These are phyloP conservation scores for Spea multiplicata DNA, from an alignment of 2,113 vertebrate genomes.

Conservation along the genomic window DNA sequence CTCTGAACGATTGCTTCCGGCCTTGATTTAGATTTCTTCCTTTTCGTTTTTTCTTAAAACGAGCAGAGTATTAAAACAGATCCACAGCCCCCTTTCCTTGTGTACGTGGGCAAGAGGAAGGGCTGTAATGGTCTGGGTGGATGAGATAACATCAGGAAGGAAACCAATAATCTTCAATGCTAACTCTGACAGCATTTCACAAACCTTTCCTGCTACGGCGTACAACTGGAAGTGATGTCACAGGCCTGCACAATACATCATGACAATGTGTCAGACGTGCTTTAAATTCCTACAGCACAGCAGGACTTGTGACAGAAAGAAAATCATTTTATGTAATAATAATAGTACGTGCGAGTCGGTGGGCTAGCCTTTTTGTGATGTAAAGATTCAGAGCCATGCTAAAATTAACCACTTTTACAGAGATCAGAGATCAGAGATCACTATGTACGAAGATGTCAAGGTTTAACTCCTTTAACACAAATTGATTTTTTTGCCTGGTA, in stretches of 20 bases:
- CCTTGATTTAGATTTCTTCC: conserved; percentile 54
- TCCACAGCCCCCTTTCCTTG: neutral
- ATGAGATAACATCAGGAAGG: conserved; percentile 59
- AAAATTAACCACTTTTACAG: no score
- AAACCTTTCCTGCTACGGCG: conserved; percentile 2
- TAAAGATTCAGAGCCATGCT: no score
- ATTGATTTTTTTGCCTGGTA: no score
- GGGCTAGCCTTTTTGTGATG: no score
- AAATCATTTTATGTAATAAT: no score
- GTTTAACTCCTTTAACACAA: no score
- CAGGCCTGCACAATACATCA: neutral
- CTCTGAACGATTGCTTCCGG: conserved; percentile 68
- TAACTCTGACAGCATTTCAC: neutral
- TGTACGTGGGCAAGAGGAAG: conserved; percentile 54
- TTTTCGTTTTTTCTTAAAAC: conserved; percentile 48
- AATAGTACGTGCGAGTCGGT: no score
- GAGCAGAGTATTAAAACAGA: conserved; percentile 23
- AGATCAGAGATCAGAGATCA: no score
- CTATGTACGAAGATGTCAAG: no score
- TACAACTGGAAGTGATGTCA: conserved; percentile 18
- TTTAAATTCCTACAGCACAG: neutral
- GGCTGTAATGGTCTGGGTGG: conserved; percentile 44
- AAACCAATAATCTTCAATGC: conserved; percentile 46
- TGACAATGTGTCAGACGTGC: neutral
- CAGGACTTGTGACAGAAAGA: no score